Evolutionary conservation across 2,113 vertebrate species (phyloP), one percentile per base, ranked within the genome.

Genomic region (Pluvianellus socialis): DNA sequence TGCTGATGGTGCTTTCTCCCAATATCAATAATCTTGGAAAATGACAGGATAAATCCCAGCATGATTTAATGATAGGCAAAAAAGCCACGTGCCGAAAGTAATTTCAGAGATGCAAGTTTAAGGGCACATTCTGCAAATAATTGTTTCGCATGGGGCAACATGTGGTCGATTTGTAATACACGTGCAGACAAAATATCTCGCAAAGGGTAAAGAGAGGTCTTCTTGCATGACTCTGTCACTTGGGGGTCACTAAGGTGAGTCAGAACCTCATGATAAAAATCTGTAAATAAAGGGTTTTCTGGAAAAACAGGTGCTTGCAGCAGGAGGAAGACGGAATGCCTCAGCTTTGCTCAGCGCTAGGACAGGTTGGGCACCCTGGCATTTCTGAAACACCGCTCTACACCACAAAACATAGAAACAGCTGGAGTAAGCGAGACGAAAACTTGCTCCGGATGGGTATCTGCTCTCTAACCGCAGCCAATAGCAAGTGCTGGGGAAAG

Each of bases 121-220:
- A 66, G 40, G 40, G 3, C 21, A 76, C 26, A 42, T 72, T 72
- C 56, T 59, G 38, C 32, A 79, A 77, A 52, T 7, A 45, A 22
- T 40, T 72, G 20, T 50, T 86, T 85, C 0, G 0, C 6, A 7
- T 23, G 15, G 9, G 27, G 21, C 42, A 86, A 30, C 42, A 58
- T 86, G 38, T 38, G 19, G 11, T 58, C 10, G 4, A 33, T 91
- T 82, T 75, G 13, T 76, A 72, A 30, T 58, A 35, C 0, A 0
- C 7, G 10, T 24, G 28, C 49, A 56, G 62, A 47, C 11, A 47
- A 84, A 76, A 3, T 38, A 76, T 12, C 28, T 88, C 47, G 14
- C 15, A 30, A n/a, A 23, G 32, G 52, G 52, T 62, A 71, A 62
- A 82, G n/a, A 79, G 26, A 86, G 11, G 15, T 86, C 19, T 8